Conservation (phyloP, 2,113 vertebrate genomes). For the Mastomys natalensis region DNA sequence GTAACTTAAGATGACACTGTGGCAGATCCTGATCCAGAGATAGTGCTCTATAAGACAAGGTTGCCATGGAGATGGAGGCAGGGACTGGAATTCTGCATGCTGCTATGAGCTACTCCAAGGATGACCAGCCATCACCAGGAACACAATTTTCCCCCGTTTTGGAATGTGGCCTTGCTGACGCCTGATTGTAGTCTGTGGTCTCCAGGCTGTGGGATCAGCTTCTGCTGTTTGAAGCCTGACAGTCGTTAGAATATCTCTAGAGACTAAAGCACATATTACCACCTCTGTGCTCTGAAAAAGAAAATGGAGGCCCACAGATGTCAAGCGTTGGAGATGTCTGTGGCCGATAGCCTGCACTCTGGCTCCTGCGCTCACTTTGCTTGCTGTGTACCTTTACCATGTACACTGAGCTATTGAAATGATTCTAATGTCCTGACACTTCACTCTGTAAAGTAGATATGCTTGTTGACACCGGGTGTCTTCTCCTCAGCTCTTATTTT, state of each 20-base stretch:
- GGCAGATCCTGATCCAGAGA: neutral
- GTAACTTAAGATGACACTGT: slow-evolving; percentile 31
- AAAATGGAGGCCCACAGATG: neutral
- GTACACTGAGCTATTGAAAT: neutral
- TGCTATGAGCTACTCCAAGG: neutral
- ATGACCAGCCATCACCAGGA: neutral
- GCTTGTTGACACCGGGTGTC: neutral
- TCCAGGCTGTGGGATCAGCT: slow-evolving; percentile 30
- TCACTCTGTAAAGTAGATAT: neutral
- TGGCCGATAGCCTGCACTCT: neutral
- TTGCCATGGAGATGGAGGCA: neutral
- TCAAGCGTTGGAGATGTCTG: neutral
- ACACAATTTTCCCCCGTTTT: neutral
- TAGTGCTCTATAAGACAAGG: neutral
- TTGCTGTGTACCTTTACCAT: neutral
- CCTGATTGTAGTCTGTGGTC: neutral
- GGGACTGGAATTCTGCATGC: neutral
- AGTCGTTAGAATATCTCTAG: neutral
- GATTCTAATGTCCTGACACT: neutral
- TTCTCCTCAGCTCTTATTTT: neutral
- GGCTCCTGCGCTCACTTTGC: neutral
- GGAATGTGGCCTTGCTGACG: neutral
- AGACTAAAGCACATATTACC: neutral
- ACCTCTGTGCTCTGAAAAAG: slow-evolving; percentile 7
- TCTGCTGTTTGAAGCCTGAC: neutral